phyloP scores from a whole-genome alignment of 1,140 invertebrate genomes.

The Papilio glaucus region DNA sequence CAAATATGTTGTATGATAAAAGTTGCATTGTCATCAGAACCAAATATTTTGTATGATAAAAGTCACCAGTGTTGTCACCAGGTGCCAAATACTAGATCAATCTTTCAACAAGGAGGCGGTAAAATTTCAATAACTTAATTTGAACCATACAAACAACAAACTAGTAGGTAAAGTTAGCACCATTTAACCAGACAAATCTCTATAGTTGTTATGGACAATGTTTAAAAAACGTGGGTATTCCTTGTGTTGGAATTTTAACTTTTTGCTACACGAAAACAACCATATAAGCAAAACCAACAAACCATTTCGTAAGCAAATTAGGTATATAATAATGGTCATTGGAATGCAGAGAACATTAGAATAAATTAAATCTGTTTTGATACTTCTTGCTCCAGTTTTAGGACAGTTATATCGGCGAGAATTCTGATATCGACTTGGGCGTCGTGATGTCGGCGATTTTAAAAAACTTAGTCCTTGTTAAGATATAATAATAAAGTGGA shows the following conservation, averaged over 20 bases:
- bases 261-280: slow-evolving; percentile 24
- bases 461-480: slow-evolving; percentile 1
- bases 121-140: too few relatives aligned
- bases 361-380: slow-evolving; percentile 61
- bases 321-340: slow-evolving; percentile 39
- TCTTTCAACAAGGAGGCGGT: too few relatives aligned
- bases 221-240: slow-evolving; percentile 6
- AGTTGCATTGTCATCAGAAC: too few relatives aligned
- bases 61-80: too few relatives aligned
- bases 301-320: slow-evolving; percentile 33
- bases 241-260: neutral
- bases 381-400: slow-evolving; percentile 50
- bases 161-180: too few relatives aligned
- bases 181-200: neutral
- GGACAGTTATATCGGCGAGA: slow-evolving; percentile 27
- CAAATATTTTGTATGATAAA: too few relatives aligned
- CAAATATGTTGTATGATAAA: too few relatives aligned
- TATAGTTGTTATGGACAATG: neutral
- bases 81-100: too few relatives aligned
- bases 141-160: too few relatives aligned
- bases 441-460: slow-evolving; percentile 8
- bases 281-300: slow-evolving; percentile 13
- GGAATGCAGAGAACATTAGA: slow-evolving; percentile 50
- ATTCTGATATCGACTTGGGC: slow-evolving; percentile 13
- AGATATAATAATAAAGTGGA: slow-evolving; percentile 21